phyloP scores from a whole-genome alignment of 2,888 invertebrate genomes.

The Leptinotarsa peninsularis region DNA sequence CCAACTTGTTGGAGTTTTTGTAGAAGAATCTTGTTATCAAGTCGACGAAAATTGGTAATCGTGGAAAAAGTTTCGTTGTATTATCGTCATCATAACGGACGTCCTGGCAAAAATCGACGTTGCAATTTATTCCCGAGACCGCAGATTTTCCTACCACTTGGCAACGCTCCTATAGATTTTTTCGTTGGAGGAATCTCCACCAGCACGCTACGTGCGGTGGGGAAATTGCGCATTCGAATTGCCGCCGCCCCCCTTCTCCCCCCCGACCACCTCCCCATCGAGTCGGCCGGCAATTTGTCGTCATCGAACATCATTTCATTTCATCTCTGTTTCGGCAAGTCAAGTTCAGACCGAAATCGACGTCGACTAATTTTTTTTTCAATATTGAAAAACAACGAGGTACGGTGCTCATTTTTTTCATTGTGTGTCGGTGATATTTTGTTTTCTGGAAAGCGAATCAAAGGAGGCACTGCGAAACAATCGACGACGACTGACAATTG shows the following conservation, averaged over 20 bases:
- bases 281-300: conserved; percentile 49
- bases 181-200: conserved; percentile 48
- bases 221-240: conserved; percentile 65
- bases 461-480: conserved; percentile 1
- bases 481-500: conserved; percentile 4
- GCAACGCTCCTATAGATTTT: conserved; percentile 52
- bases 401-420: no score
- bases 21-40: no score
- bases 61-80: no score
- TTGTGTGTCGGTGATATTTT: background rate
- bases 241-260: conserved; percentile 50
- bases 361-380: conserved; percentile 20
- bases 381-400: background rate
- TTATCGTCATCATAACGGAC: background rate
- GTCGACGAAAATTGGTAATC: no score
- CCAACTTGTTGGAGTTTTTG: no score
- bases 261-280: conserved; percentile 29
- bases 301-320: conserved; percentile 50
- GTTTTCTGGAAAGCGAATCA: background rate
- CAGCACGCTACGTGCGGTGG: conserved; percentile 52
- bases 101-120: conserved; percentile 5
- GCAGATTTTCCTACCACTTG: background rate
- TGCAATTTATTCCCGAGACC: background rate
- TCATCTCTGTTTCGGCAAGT: conserved; percentile 46
- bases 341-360: conserved; percentile 8